Percentiles rank a stretch among this genome's conserved stretches.
Evolutionary conservation across 1,140 invertebrate species (phyloP).

Genomic region (Maconellicoccus hirsutus): DNA sequence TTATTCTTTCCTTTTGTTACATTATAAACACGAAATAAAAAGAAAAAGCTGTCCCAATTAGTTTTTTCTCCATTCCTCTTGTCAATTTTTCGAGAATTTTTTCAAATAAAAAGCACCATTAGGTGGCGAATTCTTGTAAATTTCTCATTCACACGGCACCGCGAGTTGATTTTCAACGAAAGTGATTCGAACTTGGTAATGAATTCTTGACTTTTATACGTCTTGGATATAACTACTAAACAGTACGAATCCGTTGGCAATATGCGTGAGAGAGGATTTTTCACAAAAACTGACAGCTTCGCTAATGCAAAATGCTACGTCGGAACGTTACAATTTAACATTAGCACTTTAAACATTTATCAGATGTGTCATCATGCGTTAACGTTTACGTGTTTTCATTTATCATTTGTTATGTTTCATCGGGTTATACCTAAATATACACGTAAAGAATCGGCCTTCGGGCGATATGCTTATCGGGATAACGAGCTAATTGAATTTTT

Average conservation of each 20-base stretch:
- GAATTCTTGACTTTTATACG: not conserved
- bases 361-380: slow-evolving; percentile 7
- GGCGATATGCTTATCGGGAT: too few species aligned
- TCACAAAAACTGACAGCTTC: not conserved
- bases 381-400: not conserved
- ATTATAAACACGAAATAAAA: not conserved
- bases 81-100: too few species aligned
- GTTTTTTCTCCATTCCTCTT: too few species aligned
- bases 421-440: too few species aligned
- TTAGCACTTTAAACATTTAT: not conserved
- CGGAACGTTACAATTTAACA: not conserved
- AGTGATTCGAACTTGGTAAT: not conserved
- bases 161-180: not conserved
- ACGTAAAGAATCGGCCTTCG: too few species aligned
- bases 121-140: too few species aligned
- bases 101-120: too few species aligned
- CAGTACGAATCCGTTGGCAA: not conserved
- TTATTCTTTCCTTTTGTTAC: not conserved
- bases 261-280: not conserved
- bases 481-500: too few species aligned
- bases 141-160: too few species aligned
- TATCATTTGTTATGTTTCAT: not conserved
- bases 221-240: not conserved
- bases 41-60: not conserved
- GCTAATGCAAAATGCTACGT: not conserved